Conservation (phyloP, 2,888 invertebrate species). For the Synergus umbraculus region DNA sequence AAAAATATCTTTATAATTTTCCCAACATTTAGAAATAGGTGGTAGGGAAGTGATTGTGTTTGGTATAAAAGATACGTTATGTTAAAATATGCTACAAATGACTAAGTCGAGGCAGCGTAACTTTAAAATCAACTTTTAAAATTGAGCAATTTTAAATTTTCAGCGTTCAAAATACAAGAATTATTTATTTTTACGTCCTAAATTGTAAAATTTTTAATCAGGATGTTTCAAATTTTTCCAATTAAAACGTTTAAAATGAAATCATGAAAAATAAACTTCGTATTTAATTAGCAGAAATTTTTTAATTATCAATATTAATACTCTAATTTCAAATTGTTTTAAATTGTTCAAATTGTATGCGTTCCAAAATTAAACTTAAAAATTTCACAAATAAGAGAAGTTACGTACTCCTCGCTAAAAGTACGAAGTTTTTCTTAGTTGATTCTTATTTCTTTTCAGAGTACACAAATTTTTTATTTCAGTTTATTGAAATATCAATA, state of each 20-base stretch:
- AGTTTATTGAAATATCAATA: not conserved
- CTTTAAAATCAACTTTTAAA: not conserved
- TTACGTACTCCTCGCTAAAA: not conserved
- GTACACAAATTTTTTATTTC: not conserved
- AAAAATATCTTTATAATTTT: constrained; percentile 16
- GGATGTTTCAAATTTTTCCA: not conserved
- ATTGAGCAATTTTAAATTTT: not conserved
- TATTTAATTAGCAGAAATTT: too few relatives aligned
- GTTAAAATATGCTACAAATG: not conserved
- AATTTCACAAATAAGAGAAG: not conserved
- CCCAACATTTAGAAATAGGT: not conserved
- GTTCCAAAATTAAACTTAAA: too few relatives aligned
- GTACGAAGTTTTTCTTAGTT: not conserved
- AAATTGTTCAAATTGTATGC: too few relatives aligned
- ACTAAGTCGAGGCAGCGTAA: not conserved
- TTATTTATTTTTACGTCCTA: not conserved
- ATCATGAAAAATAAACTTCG: too few relatives aligned
- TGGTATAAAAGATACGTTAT: not conserved
- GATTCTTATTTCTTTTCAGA: not conserved
- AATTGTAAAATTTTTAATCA: not conserved
- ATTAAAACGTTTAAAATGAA: not conserved
- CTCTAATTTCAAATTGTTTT: too few relatives aligned
- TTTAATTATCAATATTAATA: too few relatives aligned
- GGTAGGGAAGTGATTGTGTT: not conserved
- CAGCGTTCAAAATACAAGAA: not conserved